These are phyloP conservation scores for Andrena marginata DNA, from an alignment of 2,888 invertebrate genomes.

Conservation along the genomic window DNA sequence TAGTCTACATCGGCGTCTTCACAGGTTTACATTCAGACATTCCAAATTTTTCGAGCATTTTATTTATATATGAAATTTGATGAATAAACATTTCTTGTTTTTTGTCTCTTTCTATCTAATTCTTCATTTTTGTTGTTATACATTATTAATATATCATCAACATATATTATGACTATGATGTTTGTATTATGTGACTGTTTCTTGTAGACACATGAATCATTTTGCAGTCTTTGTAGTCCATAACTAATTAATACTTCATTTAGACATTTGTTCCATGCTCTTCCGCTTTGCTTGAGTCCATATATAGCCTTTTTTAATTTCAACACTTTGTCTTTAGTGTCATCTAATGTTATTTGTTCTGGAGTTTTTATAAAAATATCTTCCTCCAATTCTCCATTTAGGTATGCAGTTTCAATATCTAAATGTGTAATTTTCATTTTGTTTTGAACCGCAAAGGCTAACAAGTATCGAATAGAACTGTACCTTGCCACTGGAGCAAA, in stretches of 20 bases:
- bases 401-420: not conserved
- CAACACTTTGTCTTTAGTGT: conserved; percentile 46
- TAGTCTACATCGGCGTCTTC: not conserved
- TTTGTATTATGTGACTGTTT: not conserved
- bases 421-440: not conserved
- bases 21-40: too few relatives aligned
- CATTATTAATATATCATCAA: conserved; percentile 60
- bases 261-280: conserved; percentile 52
- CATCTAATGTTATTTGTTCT: not conserved
- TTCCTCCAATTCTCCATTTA: not conserved
- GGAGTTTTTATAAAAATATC: not conserved
- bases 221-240: conserved; percentile 39
- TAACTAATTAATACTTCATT: conserved; percentile 12
- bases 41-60: too few relatives aligned
- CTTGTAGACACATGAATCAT: conserved; percentile 62
- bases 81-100: not conserved
- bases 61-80: too few relatives aligned
- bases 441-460: not conserved
- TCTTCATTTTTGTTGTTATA: conserved; percentile 1
- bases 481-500: too few relatives aligned
- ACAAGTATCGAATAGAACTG: not conserved
- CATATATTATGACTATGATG: conserved; percentile 47
- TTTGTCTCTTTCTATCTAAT: not conserved
- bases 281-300: conserved; percentile 60
- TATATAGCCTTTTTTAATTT: conserved; percentile 53